Percentiles rank a stretch among this genome's conserved stretches.
Conservation (phyloP, 2,888 invertebrate genomes). For the Lamellibrachia satsuma region DNA sequence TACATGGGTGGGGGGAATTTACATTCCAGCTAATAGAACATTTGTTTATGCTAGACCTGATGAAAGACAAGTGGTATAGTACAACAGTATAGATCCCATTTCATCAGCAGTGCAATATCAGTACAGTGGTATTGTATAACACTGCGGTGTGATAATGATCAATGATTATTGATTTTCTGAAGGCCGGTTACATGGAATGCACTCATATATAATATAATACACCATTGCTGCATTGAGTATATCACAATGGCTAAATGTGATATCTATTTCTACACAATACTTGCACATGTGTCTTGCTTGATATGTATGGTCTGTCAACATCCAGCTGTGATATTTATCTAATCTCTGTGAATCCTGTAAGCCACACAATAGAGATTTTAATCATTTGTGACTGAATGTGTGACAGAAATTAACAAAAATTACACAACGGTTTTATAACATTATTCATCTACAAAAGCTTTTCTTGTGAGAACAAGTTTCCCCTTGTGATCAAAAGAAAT, state of each 20-base stretch:
- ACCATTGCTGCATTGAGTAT: neutral
- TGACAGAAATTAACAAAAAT: neutral
- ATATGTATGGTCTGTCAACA: neutral
- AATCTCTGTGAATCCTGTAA: neutral
- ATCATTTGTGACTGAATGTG: neutral
- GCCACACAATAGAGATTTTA: neutral
- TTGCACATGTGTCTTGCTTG: neutral
- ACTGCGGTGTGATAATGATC: neutral
- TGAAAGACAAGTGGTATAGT: neutral
- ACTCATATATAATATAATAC: neutral
- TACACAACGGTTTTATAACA: neutral
- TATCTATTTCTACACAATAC: neutral
- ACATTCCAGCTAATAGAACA: neutral
- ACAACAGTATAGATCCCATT: conserved; percentile 6
- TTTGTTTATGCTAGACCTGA: neutral
- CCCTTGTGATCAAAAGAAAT: too few relatives aligned
- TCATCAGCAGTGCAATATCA: neutral
- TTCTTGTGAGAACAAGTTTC: too few relatives aligned
- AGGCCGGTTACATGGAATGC: neutral
- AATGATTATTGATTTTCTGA: neutral
- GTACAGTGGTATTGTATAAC: neutral
- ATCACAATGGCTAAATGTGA: neutral
- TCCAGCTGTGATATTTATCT: neutral
- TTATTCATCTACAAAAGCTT: too few relatives aligned
- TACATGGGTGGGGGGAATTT: neutral